A percentile compares a stretch with the other conserved stretches of the same genome.
phyloP scores from a whole-genome alignment of 2,113 vertebrate genomes.

The Suncus etruscus region DNA sequence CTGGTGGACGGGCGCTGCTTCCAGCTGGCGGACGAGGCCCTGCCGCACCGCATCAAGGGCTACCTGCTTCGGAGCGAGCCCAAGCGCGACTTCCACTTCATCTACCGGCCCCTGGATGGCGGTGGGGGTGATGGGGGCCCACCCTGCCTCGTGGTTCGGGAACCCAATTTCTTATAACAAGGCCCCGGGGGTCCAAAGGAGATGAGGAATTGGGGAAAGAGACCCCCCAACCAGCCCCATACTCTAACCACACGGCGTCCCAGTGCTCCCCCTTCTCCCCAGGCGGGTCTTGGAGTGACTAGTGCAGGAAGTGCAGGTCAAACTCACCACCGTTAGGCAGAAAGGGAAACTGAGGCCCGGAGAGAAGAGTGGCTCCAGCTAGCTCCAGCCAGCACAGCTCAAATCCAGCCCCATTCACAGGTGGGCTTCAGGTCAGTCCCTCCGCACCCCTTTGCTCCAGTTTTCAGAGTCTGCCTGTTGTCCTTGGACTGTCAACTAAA shows the following conservation, averaged over 20 bases:
- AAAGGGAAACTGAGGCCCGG: background rate
- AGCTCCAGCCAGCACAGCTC: background rate
- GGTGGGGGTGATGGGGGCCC: constrained; percentile 73
- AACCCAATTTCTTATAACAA: constrained; percentile 85
- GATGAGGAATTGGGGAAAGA: no score
- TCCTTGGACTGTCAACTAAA: background rate
- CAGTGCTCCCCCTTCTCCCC: background rate
- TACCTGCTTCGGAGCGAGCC: constrained; percentile 89
- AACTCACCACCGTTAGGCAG: background rate
- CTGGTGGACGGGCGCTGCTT: constrained; percentile 88
- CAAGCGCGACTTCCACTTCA: constrained; percentile 93
- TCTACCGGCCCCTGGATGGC: constrained; percentile 90
- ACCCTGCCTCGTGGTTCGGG: constrained; percentile 81
- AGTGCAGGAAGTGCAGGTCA: background rate
- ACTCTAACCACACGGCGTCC: no score
- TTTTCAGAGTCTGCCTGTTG: background rate
- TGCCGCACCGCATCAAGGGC: constrained; percentile 93
- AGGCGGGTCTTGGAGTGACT: background rate
- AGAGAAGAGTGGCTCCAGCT: background rate
- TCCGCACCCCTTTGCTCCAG: rapidly evolving
- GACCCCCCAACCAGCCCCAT: background rate
- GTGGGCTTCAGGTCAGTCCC: no score
- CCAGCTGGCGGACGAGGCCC: constrained; percentile 89
- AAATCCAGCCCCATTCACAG: background rate
- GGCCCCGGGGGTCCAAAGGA: no score